phyloP scores from a whole-genome alignment of 35 echinoderm and acorn worm genomes.

The Acanthaster planci region DNA sequence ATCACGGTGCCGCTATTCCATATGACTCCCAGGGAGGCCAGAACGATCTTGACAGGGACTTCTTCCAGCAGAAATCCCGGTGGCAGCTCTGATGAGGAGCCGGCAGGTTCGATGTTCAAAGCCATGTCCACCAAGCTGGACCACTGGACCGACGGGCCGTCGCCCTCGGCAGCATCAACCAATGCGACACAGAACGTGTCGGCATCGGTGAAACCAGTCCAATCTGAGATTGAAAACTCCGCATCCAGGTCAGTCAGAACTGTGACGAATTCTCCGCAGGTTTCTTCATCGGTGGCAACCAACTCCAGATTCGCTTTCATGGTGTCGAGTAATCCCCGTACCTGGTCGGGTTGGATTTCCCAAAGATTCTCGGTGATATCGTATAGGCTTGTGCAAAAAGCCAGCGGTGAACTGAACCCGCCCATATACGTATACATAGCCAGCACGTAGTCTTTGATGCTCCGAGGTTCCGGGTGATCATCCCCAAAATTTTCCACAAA shows the following conservation, averaged over 20 bases:
- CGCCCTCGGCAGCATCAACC: not conserved
- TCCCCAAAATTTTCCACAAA: too few relatives aligned
- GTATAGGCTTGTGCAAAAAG: not conserved
- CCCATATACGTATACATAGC: too few relatives aligned
- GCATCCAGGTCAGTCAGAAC: not conserved
- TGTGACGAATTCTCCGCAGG: not conserved
- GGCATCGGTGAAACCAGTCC: not conserved
- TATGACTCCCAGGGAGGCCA: not conserved
- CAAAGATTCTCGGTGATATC: not conserved
- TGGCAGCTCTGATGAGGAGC: not conserved
- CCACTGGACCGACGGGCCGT: not conserved
- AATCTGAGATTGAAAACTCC: not conserved
- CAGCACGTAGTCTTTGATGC: too few relatives aligned
- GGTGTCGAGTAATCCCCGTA: not conserved
- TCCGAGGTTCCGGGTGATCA: too few relatives aligned
- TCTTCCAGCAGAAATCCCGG: not conserved
- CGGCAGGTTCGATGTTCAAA: not conserved
- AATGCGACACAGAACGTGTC: not conserved
- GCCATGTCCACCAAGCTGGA: not conserved
- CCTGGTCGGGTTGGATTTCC: not conserved
- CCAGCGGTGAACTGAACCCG: not conserved
- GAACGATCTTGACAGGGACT: not conserved
- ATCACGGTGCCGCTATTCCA: not conserved
- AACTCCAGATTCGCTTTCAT: not conserved
- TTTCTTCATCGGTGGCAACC: not conserved